phyloP scores from a whole-genome alignment of 1,140 invertebrate species.

The Mamestra configurata region DNA sequence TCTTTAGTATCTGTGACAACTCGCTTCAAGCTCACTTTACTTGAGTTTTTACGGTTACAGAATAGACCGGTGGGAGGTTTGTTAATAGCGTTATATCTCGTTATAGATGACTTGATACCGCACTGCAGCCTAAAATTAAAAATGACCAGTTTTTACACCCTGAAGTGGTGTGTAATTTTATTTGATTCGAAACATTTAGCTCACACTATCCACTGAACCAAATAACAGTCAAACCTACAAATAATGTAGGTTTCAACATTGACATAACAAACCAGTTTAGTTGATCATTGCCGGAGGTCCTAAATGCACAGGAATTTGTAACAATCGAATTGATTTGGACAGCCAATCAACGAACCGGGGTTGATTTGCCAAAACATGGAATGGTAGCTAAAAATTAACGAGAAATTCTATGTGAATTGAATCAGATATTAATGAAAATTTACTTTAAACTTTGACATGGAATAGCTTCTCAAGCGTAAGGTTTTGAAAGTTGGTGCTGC shows the following conservation, averaged over 20 bases:
- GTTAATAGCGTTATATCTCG: no score
- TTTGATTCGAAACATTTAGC: not conserved
- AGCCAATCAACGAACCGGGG: conserved; percentile 22
- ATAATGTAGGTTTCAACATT: conserved; percentile 5
- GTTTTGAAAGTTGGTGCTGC: no score
- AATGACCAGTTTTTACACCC: not conserved
- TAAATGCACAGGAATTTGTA: conserved; percentile 10
- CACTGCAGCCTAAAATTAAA: not conserved
- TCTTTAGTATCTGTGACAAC: no score
- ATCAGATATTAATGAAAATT: not conserved
- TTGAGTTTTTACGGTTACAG: no score
- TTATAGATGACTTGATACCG: no score
- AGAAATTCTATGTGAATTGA: not conserved
- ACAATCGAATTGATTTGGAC: conserved; percentile 35
- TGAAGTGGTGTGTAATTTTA: not conserved
- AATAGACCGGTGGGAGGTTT: no score
- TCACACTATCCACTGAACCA: not conserved
- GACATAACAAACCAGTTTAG: conserved; percentile 14
- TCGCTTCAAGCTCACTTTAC: no score
- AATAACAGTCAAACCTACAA: not conserved
- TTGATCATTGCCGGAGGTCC: conserved; percentile 15
- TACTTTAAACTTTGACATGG: not conserved
- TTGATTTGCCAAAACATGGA: conserved; percentile 13
- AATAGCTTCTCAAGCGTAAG: not conserved
- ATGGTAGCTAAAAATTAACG: not conserved